These are phyloP conservation scores for Hassar affinis DNA, from an alignment of 2,113 vertebrate genomes.

Conservation along the genomic window DNA sequence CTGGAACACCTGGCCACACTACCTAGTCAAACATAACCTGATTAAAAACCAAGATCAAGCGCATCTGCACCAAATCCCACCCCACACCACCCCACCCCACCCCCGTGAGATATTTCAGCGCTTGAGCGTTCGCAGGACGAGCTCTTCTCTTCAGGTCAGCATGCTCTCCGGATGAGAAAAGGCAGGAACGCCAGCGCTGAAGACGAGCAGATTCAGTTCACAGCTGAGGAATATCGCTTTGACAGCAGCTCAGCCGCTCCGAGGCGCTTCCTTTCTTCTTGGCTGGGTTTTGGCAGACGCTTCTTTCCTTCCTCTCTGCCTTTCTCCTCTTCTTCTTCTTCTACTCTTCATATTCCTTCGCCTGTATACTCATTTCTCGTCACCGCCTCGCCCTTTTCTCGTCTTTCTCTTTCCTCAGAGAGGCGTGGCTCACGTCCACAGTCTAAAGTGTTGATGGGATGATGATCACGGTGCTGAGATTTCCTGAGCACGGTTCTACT, in stretches of 20 bases:
- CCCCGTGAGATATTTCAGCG: background rate
- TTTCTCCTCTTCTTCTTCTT: no score
- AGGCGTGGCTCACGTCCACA: background rate
- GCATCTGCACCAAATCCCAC: background rate
- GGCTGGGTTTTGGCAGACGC: background rate
- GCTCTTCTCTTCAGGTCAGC: background rate
- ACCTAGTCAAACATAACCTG: background rate
- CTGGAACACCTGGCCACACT: no score
- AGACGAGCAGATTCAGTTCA: background rate
- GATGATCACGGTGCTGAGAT: background rate
- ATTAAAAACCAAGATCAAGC: background rate
- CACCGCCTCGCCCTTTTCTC: background rate
- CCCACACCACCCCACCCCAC: no score
- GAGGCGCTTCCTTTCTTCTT: background rate
- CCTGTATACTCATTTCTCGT: background rate
- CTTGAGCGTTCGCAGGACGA: background rate
- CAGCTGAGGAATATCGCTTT: background rate
- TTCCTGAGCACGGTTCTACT: background rate
- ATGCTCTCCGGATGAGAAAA: background rate
- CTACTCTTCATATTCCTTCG: background rate
- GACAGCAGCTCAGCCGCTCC: background rate
- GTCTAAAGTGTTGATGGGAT: background rate
- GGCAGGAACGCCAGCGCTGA: background rate
- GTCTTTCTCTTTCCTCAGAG: background rate
- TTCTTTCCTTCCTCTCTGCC: background rate